Evolutionary conservation across 2,113 vertebrate species (phyloP).

Genomic region (Oplegnathus fasciatus): DNA sequence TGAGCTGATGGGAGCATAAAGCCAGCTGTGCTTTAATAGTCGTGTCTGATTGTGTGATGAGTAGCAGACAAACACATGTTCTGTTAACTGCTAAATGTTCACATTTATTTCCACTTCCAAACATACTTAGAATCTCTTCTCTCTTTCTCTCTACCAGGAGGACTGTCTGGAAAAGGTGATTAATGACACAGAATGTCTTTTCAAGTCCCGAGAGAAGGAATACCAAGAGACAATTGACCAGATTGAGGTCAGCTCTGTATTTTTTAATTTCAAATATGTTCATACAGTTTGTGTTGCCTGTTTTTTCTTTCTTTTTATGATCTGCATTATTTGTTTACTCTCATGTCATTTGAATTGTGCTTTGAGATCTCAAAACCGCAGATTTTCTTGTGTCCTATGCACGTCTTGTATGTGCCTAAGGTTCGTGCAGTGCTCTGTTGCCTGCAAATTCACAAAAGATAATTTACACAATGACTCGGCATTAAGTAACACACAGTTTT

Average conservation of each 20-base stretch:
- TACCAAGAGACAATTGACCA: constrained; percentile 99
- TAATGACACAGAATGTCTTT: constrained; percentile 95
- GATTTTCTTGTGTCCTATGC: neutral
- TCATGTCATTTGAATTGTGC: neutral
- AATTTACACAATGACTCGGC: neutral
- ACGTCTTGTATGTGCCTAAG: neutral
- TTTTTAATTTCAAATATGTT: neutral
- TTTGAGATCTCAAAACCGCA: neutral
- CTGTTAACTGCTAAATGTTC: constrained; percentile 2
- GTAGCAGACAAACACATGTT: constrained; percentile 14
- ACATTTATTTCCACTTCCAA: neutral
- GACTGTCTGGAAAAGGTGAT: constrained; percentile 98
- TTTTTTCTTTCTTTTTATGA: neutral
- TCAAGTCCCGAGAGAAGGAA: constrained; percentile 96
- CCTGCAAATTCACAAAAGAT: neutral
- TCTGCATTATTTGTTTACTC: neutral
- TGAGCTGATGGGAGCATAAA: constrained; percentile 43
- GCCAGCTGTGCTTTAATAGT: constrained; percentile 27
- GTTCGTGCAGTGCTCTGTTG: neutral
- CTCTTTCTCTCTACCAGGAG: constrained; percentile 84
- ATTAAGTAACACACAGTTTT: neutral
- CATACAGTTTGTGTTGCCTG: neutral
- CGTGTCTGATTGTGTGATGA: constrained; percentile 10
- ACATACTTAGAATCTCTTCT: neutral
- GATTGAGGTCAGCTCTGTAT: constrained; percentile 89